Base-by-base conservation (phyloP, 2,888 invertebrate species). In the Brachyopa scutellaris region DNA sequence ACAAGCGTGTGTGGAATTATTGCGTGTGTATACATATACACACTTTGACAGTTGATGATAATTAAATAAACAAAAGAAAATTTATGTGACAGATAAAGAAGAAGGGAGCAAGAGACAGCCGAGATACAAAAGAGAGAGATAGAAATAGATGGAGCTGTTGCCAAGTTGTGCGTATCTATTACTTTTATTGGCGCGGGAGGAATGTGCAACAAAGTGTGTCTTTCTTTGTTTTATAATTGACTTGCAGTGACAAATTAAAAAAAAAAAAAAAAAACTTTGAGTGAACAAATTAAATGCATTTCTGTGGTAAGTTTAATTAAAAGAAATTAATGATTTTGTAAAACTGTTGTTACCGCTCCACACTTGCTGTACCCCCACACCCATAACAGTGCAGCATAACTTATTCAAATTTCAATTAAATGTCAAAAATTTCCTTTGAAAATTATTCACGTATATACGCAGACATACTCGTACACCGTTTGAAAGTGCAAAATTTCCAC, bases 401-500 rank as follows among this genome's bases (percentile, higher is more conserved):
- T 82, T 77, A 82, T 82, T 82, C 17, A 82, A 77, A 82, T 72
- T 82, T 77, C 77, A 82, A 77, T 82, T 82, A 77, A 72, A 77
- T 72, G 53, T 66, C 77, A 70, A 59, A 76, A 59, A 69, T 26
- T 23, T 42, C 33, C 59, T 51, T 49, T 64, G 49, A 70, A 70
- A 70, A 36, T 57, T 55, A 57, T 23, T 38, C 40, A 47, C 59
- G 17, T 49, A 21, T n/a, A 19, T 3, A 40, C 19, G 21, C 9
- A 40, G 38, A 23, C 13, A 7, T n/a, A 51, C 11, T n/a, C 38
- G 1, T 2, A 2, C 38, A 11, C 8, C 13, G 38, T 42, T 5
- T 57, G 57, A 23, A 26, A 26, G 57, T 42, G 29, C 29, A 40
- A 7, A 51, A 31, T 33, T 15, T 15, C 62, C 23, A 29, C 57